Conservation (phyloP, 1,140 invertebrate species). For the Listronotus bonariensis region DNA sequence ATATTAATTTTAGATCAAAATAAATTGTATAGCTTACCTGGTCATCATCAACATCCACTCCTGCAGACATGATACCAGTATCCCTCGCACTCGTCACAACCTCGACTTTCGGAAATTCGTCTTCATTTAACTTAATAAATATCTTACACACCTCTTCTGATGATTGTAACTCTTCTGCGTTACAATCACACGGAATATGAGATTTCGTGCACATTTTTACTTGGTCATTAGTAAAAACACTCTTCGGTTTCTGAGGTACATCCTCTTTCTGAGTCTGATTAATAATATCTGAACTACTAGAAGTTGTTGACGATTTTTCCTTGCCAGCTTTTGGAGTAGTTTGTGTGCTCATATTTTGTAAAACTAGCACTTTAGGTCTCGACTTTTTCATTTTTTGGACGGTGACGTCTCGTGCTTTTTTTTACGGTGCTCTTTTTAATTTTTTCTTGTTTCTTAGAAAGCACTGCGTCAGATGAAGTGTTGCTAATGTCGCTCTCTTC, state of each 20-base stretch:
- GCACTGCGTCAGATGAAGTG: conserved; percentile 14
- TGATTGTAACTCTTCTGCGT: conserved; percentile 24
- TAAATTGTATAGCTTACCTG: conserved; percentile 12
- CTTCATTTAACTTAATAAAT: conserved; percentile 50
- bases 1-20: too few relatives aligned
- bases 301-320: conserved; percentile 21
- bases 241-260: too few relatives aligned
- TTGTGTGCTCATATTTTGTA: conserved; percentile 52
- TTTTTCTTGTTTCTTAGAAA: conserved; percentile 5
- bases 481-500: conserved; percentile 27
- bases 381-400: conserved; percentile 27
- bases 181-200: conserved; percentile 39
- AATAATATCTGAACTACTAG: background rate
- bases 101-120: conserved; percentile 43
- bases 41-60: background rate
- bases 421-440: background rate
- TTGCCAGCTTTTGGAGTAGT: conserved; percentile 45
- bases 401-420: conserved; percentile 15
- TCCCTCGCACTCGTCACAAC: conserved; percentile 25
- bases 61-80: too few relatives aligned
- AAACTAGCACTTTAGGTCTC: conserved; percentile 36
- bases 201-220: conserved; percentile 27
- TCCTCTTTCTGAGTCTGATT: background rate
- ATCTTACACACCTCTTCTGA: conserved; percentile 50
- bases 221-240: background rate